phyloP scores from a whole-genome alignment of 2,113 vertebrate genomes.

The Salvator merianae region DNA sequence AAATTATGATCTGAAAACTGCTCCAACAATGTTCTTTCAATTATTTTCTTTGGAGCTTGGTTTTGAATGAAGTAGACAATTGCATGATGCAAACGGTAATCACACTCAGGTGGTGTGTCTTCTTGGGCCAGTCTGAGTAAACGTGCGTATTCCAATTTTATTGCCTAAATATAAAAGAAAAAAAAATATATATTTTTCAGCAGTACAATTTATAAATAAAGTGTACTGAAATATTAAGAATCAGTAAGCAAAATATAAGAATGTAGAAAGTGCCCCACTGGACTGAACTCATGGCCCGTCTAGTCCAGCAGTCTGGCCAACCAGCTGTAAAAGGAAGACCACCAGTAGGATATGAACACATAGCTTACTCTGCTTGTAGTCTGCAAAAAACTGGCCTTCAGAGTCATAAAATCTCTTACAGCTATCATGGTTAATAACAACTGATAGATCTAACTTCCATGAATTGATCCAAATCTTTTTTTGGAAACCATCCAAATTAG shows the following conservation, averaged over 20 bases:
- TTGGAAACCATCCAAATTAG: no score
- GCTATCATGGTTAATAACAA: no score
- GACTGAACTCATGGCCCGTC: no score
- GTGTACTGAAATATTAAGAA: neutral
- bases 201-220: neutral
- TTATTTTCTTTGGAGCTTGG: constrained; percentile 94
- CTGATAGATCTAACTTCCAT: no score
- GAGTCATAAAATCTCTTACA: no score
- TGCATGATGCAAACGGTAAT: constrained; percentile 91
- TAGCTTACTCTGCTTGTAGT: no score
- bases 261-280: neutral
- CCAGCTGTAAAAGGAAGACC: no score
- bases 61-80: constrained; percentile 97
- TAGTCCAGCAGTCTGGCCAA: no score
- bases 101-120: constrained; percentile 88
- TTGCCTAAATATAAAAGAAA: constrained; percentile 79
- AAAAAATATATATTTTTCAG: constrained; percentile 10
- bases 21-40: constrained; percentile 93
- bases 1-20: constrained; percentile 96
- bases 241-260: neutral
- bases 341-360: no score
- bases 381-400: no score
- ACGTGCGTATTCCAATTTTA: constrained; percentile 93
- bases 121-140: constrained; percentile 91
- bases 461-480: no score